phyloP scores from a whole-genome alignment of 2,113 vertebrate species.

The Rhinolophus sinicus region DNA sequence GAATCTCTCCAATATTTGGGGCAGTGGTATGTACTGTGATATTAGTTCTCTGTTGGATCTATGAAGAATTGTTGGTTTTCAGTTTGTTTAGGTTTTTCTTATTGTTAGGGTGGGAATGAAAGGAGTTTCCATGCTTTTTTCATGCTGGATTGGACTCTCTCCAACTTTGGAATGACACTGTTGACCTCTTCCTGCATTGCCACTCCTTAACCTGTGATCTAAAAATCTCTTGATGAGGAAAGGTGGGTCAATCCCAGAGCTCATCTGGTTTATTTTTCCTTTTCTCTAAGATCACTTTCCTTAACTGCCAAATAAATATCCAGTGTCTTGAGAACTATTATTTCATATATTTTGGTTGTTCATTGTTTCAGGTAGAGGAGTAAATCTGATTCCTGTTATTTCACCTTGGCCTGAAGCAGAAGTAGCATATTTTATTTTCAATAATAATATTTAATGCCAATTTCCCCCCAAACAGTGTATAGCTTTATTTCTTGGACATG shows the following conservation, averaged over 20 bases:
- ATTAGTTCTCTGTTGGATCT: not conserved
- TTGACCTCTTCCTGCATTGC: not conserved
- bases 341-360: not conserved
- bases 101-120: not conserved
- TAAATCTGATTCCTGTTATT: not conserved
- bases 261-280: not conserved
- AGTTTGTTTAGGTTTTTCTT: not conserved
- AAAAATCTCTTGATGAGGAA: not conserved
- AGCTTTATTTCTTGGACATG: not conserved
- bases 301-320: not conserved
- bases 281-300: not conserved
- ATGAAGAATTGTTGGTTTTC: not conserved
- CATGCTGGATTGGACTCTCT: not conserved
- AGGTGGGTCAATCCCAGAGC: not conserved
- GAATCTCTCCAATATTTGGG: not conserved
- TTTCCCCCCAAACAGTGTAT: not conserved
- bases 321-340: not conserved
- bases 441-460: not conserved
- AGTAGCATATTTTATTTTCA: not conserved
- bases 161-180: not conserved
- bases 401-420: not conserved
- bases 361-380: not conserved
- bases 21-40: not conserved
- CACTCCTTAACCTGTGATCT: not conserved
- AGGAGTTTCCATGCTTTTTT: not conserved